These are phyloP conservation scores for Gallinago jamesoni DNA, from an alignment of 2,113 vertebrate species.

Conservation along the genomic window DNA sequence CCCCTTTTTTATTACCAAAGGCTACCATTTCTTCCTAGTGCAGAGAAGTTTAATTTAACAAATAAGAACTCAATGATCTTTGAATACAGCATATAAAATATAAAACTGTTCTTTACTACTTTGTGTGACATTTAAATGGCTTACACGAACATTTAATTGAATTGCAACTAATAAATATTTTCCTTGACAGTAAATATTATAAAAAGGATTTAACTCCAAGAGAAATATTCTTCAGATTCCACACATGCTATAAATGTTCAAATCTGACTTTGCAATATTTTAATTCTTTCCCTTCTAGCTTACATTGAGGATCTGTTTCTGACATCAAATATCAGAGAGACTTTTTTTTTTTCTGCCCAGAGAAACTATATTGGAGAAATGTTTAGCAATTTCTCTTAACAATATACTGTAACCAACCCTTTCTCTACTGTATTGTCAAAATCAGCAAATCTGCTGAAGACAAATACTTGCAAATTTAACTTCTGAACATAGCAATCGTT, in stretches of 20 bases:
- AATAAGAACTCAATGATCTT: neutral
- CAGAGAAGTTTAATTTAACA: neutral
- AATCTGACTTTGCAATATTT: neutral
- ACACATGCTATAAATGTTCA: neutral
- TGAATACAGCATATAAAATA: neutral
- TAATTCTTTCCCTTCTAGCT: neutral
- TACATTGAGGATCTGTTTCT: neutral
- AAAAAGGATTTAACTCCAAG: neutral
- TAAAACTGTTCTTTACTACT: neutral
- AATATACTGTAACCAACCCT: neutral
- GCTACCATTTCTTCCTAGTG: neutral
- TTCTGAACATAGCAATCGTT: neutral
- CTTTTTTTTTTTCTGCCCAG: neutral
- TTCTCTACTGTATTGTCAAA: neutral
- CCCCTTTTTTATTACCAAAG: neutral
- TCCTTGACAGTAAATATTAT: neutral
- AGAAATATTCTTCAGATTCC: neutral
- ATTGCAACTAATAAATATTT: neutral
- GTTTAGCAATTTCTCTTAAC: neutral
- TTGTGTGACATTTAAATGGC: neutral
- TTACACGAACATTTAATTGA: neutral
- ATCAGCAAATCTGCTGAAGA: neutral
- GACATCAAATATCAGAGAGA: neutral
- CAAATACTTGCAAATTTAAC: neutral
- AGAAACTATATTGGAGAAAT: neutral